Base-by-base conservation (phyloP, 2,113 vertebrate genomes). In the Gasterosteus nipponicus region DNA sequence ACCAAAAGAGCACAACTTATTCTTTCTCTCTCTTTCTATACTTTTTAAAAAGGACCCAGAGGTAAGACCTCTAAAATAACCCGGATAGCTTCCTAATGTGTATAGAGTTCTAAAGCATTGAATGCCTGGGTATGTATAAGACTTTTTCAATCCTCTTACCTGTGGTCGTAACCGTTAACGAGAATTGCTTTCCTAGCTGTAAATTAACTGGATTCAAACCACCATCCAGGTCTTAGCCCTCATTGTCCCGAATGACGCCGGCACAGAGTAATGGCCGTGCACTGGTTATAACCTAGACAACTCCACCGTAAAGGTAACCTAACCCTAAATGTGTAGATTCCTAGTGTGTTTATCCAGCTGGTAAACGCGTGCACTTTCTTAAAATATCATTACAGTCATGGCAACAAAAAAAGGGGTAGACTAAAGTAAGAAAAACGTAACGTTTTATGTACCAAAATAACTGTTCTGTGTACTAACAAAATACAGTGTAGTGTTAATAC, bases 291-390 rank as follows among this genome's bases (percentile, higher is more conserved):
- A 98, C 96, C 95, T 97, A 97, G 96, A 96, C 94, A 95, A 94
- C 96, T 96, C 93, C 95, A 94, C 96, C 90, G 91, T 97, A 96
- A 97, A 99, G 97, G 97, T 98, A 98, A 98, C 91, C 92, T 95
- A 95, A 95, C 92, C 96, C 94, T 97, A 98, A 98, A 97, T 97
- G 95, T 97, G 95, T 96, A 96, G 96, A 96, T 97, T 96, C 95
- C 92, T 90, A 96, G 95, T 96, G 86, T 94, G 91, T 94, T 95
- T 94, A 92, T 93, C 72, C 73, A 87, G 94, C 94, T 93, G 95
- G 92, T 96, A 95, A 93, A 92, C 89, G 75, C 92, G 95, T 94
- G 95, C 94, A 95, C 93, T 91, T 92, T 89, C 87, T 94, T 93
- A 93, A 94, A 94, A 89, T 73, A 89, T 70, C 73, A 86, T 82